Base-by-base conservation (phyloP, 2,888 invertebrate species). In the Nasonovia ribisnigri region DNA sequence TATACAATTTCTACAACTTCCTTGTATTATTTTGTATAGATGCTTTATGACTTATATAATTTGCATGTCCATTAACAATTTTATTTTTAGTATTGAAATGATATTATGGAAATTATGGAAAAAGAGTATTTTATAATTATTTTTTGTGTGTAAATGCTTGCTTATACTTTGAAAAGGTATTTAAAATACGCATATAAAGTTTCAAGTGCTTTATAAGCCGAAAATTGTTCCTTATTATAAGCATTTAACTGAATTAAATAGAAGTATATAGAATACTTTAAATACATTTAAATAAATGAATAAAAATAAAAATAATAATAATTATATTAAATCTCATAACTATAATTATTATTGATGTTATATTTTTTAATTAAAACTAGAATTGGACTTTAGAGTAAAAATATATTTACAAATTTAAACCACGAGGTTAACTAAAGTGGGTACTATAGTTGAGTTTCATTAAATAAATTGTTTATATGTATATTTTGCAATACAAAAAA, bases 281-380 rank as follows among this genome's bases (percentile, higher is more conserved):
- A 67, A 67, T 67, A 67, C 13, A n/a, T 67, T 67, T n/a, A 16
- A n/a, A n/a, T 67, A 67, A n/a, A 16, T n/a, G 0, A 67, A 67
- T n/a, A 67, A n/a, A 67, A 67, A 67, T 16, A 13, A 67, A 67
- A 67, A 16, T n/a, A 2, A 67, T 67, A n/a, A n/a, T n/a, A n/a
- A 67, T 67, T 16, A 67, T n/a, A 67, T 16, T 60, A 29, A 29
- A 67, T 67, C n/a, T 67, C n/a, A 67, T 67, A 67, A 5, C 13
- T 1, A 67, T 11, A 16, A 67, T 48, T 67, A n/a, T 67, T 16
- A 67, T 67, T 67, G 16, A 67, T n/a, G n/a, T n/a, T n/a, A 67
- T 60, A 67, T n/a, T 67, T 67, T 67, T 67, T 67, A 67, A 67
- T n/a, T 67, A 67, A n/a, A 67, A 67, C 67, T 67, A n/a, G 13